Conservation (phyloP, 2,888 invertebrate species). For the Agrochola litura region DNA sequence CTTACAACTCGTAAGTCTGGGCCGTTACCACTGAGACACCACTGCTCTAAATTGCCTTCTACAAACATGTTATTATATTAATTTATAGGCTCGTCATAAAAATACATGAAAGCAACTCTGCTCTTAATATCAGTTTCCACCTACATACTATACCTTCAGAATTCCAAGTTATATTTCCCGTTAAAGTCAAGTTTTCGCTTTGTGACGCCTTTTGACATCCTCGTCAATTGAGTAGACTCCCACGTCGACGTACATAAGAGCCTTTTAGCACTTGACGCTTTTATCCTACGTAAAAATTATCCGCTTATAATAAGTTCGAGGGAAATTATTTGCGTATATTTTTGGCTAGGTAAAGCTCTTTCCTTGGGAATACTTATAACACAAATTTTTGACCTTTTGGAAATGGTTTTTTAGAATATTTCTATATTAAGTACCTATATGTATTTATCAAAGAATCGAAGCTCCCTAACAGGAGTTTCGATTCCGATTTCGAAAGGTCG, state of each 20-base stretch:
- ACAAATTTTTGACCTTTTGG: slow-evolving; percentile 9
- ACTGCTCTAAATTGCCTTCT: no score
- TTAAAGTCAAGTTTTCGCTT: slow-evolving; percentile 27
- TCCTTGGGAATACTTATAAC: not conserved
- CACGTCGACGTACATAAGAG: slow-evolving; percentile 1
- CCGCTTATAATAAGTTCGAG: slow-evolving; percentile 8
- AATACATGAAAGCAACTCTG: not conserved
- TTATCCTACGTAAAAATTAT: slow-evolving; percentile 33
- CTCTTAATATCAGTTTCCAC: not conserved
- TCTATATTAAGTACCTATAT: not conserved
- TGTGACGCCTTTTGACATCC: slow-evolving; percentile 39
- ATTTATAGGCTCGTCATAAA: no score
- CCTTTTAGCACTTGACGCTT: slow-evolving; percentile 34
- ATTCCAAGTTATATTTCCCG: slow-evolving; percentile 11
- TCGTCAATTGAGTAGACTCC: slow-evolving; percentile 36
- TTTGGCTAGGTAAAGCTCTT: slow-evolving; percentile 7
- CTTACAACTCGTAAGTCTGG: no score
- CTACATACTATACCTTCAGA: not conserved
- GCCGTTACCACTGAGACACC: no score
- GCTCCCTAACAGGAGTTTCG: no score
- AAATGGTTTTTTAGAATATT: not conserved
- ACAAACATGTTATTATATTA: no score
- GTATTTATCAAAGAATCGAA: no score
- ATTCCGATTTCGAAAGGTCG: no score
- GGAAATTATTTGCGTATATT: slow-evolving; percentile 18